A percentile compares a stretch with the other conserved stretches of the same genome.
Evolutionary conservation across 2,797 vertebrate species (phyloP).

Genomic region (Podarcis lilfordi): DNA sequence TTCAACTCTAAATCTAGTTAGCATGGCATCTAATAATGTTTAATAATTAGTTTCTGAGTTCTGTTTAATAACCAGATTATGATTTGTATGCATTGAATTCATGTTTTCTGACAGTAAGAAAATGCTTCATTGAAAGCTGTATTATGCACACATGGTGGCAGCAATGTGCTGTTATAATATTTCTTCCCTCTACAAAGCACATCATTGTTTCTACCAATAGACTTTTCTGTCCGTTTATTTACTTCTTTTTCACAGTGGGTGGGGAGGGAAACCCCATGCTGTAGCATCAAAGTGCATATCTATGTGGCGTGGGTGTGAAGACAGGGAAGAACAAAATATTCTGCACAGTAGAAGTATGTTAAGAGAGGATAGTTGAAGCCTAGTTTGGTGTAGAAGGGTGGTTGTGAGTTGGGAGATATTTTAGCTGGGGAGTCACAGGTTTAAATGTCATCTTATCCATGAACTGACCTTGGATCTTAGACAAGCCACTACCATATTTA

Average conservation of each 20-base stretch:
- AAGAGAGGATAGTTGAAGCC: conserved; percentile 5
- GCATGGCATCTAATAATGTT: not conserved
- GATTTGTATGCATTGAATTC: not conserved
- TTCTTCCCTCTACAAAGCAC: not conserved
- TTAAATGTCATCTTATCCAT: too few species aligned
- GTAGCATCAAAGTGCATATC: not conserved
- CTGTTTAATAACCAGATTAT: not conserved
- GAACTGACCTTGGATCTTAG: not conserved
- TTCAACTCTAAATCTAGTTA: not conserved
- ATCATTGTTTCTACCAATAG: not conserved
- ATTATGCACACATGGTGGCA: conserved; percentile 64
- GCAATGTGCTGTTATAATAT: conserved; percentile 17
- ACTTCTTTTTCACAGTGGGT: not conserved
- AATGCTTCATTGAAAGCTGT: conserved; percentile 48
- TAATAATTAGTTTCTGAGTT: not conserved
- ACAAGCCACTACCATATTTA: too few species aligned
- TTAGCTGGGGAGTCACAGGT: too few species aligned
- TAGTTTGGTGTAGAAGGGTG: not conserved
- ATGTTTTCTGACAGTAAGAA: not conserved
- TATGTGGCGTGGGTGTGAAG: conserved; percentile 23
- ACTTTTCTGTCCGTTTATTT: not conserved
- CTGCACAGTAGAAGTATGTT: fast-evolving
- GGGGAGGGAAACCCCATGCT: fast-evolving
- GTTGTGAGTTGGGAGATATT: not conserved
- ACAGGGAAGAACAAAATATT: not conserved